phyloP scores from a whole-genome alignment of 2,113 vertebrate genomes.

The Semicossyphus pulcher region DNA sequence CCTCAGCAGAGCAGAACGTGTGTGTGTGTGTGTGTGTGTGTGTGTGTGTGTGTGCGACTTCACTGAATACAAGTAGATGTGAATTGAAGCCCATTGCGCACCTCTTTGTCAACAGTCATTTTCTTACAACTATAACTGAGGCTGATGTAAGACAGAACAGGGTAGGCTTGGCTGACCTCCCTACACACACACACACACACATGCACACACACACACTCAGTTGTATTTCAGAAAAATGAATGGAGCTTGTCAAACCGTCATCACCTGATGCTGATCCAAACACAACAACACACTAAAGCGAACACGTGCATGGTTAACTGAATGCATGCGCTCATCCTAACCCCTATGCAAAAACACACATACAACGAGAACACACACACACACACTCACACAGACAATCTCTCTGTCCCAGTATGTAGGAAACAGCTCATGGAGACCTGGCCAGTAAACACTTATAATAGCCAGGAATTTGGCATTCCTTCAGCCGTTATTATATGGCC shows the following conservation, averaged over 20 bases:
- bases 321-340: slow-evolving; percentile 20
- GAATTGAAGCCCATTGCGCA: slow-evolving; percentile 24
- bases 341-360: neutral
- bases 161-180: slow-evolving; percentile 18
- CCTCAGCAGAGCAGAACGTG: slow-evolving; percentile 24
- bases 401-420: slow-evolving; percentile 54
- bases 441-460: slow-evolving; percentile 74
- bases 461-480: slow-evolving; percentile 68
- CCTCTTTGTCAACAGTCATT: slow-evolving; percentile 27
- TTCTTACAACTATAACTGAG: slow-evolving; percentile 43
- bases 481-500: slow-evolving; percentile 62
- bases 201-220: slow-evolving; percentile 19
- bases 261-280: slow-evolving; percentile 62
- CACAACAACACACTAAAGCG: neutral
- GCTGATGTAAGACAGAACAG: slow-evolving; percentile 65
- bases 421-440: slow-evolving; percentile 59
- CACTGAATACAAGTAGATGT: neutral
- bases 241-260: slow-evolving; percentile 70
- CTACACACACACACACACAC: slow-evolving; percentile 14
- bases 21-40: slow-evolving; percentile 14
- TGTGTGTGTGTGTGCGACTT: slow-evolving; percentile 21
- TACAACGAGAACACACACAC: slow-evolving; percentile 3
- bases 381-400: slow-evolving; percentile 18
- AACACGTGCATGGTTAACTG: slow-evolving; percentile 22
- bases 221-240: slow-evolving; percentile 47